phyloP scores from a whole-genome alignment of 2,797 vertebrate genomes.

The Silurus lanzhouensis region DNA sequence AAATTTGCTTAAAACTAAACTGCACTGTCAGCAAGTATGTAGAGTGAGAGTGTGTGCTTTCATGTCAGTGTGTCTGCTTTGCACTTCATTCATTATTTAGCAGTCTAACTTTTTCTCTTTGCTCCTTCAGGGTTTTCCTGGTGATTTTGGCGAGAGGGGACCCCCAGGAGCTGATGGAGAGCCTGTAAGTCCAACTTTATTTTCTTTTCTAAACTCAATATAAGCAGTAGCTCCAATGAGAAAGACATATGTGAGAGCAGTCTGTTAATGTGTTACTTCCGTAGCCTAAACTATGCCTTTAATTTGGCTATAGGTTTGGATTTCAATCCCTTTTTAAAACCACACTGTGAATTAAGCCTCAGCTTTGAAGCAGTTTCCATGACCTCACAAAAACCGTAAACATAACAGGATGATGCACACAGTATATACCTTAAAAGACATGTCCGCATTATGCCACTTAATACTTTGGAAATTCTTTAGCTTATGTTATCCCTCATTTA shows the following conservation, averaged over 20 bases:
- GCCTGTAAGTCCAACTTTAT: constrained; percentile 82
- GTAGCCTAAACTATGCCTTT: not conserved
- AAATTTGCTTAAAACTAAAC: not conserved
- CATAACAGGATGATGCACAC: not conserved
- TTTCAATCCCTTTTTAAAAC: not conserved
- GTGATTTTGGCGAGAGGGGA: constrained; percentile 94
- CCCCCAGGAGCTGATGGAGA: constrained; percentile 94
- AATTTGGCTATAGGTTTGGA: not conserved
- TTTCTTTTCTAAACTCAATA: not conserved
- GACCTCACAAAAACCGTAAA: not conserved
- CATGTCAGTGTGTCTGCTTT: not conserved
- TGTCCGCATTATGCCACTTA: not conserved
- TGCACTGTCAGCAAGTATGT: not conserved
- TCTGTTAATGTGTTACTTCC: not conserved
- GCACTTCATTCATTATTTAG: not conserved
- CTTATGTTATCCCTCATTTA: not conserved
- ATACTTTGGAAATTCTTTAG: not conserved
- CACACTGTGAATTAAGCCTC: not conserved
- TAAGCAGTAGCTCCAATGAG: constrained; percentile 23
- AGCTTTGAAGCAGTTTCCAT: not conserved
- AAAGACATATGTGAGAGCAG: constrained; percentile 12
- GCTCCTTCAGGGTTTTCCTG: constrained; percentile 87
- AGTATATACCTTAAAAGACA: not conserved
- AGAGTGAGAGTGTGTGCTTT: not conserved
- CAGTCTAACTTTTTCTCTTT: constrained; percentile 13